Evolutionary conservation across 2,113 vertebrate genomes (phyloP), one percentile per base, ranked within the genome.

Genomic region (Chaetodon trifascialis): DNA sequence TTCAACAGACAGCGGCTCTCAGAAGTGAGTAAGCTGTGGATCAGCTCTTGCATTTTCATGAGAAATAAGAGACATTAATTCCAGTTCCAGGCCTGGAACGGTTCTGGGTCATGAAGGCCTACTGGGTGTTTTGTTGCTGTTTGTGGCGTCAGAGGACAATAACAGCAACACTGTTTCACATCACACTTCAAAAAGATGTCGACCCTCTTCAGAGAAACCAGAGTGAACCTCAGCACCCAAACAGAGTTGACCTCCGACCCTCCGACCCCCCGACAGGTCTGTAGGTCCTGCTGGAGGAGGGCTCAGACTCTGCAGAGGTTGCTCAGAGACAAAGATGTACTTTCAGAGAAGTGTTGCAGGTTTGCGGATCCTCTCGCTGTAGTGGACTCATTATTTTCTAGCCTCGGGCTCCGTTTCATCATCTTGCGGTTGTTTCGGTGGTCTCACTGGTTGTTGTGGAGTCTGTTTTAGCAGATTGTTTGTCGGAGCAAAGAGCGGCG

Each of bases 401-500:
- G 95, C 97, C 96, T n/a, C 87, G 66, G 97, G 96, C 94, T 0
- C 11, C 90, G 90, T 97, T 95, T 97, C 96, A 96, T 96, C 96
- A 95, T 95, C 92, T 94, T 2, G 52, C 79, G 93, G 93, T 94
- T 91, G 95, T 96, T 96, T 51, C 94, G 93, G 95, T 96, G 94
- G 95, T 95, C 94, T 95, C 93, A 38, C 91, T 92, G 95, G 92
- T 95, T 96, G 95, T 95, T 96, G 96, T 95, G 95, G 94, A 96
- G 96, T 95, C 95, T 96, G 78, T 78, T 86, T 60, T 60, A 70
- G n/a, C 58, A 51, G 74, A 58, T 52, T 84, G 42, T 82, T 85
- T 89, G 84, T 86, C 40, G 52, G 70, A 79, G 66, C 60, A 14
- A 23, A 36, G 56, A 59, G 59, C 34, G 21, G 46, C 1, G 47